These are phyloP conservation scores for Halictus rubicundus DNA, from an alignment of 1,140 invertebrate species.

Conservation along the genomic window DNA sequence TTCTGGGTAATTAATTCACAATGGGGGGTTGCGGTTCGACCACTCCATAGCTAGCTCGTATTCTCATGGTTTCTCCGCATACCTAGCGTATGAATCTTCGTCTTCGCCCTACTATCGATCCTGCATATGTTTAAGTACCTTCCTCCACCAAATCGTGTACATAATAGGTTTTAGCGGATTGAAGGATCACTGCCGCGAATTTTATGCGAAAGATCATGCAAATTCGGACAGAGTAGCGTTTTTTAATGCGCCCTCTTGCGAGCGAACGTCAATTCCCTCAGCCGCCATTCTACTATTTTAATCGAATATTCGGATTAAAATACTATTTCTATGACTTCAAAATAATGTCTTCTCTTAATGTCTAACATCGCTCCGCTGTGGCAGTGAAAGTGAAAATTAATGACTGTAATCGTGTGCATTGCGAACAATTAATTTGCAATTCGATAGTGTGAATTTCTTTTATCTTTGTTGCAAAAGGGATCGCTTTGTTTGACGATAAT, in stretches of 20 bases:
- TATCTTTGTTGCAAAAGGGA: too few species aligned
- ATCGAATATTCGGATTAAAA: not conserved
- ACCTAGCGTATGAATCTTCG: slow-evolving; percentile 47
- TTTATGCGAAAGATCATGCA: not conserved
- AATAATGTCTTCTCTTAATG: too few species aligned
- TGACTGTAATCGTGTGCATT: too few species aligned
- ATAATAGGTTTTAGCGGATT: slow-evolving; percentile 14
- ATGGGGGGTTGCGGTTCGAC: slow-evolving; percentile 66
- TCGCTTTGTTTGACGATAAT: not conserved
- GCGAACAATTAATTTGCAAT: too few species aligned
- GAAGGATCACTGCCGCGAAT: slow-evolving; percentile 1
- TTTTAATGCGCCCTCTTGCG: not conserved
- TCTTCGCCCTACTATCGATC: slow-evolving; percentile 50
- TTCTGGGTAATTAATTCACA: slow-evolving; percentile 75
- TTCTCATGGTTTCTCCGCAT: slow-evolving; percentile 14
- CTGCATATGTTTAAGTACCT: slow-evolving; percentile 21
- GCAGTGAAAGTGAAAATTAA: too few species aligned
- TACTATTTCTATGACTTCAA: too few species aligned
- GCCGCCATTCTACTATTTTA: not conserved
- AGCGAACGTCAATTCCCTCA: not conserved
- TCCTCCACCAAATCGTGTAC: not conserved
- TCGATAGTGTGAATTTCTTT: too few species aligned
- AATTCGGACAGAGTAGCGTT: not conserved
- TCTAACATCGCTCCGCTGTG: too few species aligned
- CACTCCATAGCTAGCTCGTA: slow-evolving; percentile 16